A percentile compares a stretch with the other conserved stretches of the same genome.
phyloP scores from a whole-genome alignment of 2,888 invertebrate genomes.

The Acanthosepion esculentum region DNA sequence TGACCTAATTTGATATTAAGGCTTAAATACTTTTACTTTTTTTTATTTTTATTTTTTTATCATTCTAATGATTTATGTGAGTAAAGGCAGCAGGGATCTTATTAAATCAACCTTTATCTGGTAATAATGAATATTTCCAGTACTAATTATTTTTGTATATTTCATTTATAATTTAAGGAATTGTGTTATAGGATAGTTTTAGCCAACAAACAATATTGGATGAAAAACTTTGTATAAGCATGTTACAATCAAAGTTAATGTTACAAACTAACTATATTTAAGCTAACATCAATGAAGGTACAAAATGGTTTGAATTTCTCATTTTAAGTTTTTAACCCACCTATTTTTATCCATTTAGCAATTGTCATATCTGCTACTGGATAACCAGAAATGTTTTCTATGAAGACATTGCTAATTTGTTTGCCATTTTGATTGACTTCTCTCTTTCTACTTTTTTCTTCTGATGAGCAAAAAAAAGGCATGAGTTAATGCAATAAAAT shows the following conservation, averaged over 20 bases:
- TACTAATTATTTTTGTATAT: not conserved
- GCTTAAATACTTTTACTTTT: not conserved
- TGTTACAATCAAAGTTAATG: not conserved
- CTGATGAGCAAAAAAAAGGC: not conserved
- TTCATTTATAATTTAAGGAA: not conserved
- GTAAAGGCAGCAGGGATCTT: not conserved
- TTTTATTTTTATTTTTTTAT: not conserved
- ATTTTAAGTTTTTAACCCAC: not conserved
- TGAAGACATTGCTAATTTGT: conserved; percentile 20
- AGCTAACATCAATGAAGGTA: not conserved
- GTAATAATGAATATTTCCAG: not conserved
- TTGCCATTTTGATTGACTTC: not conserved
- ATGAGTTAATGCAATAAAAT: not conserved
- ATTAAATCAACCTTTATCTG: not conserved
- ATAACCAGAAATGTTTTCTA: not conserved
- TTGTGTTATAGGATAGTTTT: not conserved
- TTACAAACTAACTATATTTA: not conserved
- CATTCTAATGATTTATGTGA: not conserved
- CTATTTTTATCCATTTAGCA: not conserved
- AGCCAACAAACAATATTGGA: too few species aligned
- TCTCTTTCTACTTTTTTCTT: not conserved
- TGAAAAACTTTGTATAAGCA: not conserved
- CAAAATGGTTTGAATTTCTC: not conserved
- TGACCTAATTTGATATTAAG: not conserved
- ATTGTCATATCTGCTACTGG: not conserved